phyloP scores from a whole-genome alignment of 2,113 vertebrate genomes.

The Laticauda laticaudata region DNA sequence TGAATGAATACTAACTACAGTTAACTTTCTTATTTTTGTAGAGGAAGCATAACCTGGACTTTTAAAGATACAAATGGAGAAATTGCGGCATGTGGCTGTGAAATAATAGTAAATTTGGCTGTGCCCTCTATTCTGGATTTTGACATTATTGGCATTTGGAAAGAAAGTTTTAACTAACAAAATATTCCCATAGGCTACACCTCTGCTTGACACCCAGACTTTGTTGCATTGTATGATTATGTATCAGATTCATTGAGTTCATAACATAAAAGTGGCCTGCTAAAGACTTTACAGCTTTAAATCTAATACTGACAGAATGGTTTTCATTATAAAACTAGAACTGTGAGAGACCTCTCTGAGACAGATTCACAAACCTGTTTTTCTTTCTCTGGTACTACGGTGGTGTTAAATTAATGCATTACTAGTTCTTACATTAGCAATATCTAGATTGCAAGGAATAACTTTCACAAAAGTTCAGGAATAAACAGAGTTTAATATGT shows the following conservation, averaged over 20 bases:
- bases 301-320: background rate
- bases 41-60: too few relatives aligned
- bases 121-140: background rate
- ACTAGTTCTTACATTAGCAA: background rate
- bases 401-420: background rate
- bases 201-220: too few relatives aligned
- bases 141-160: background rate
- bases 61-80: background rate
- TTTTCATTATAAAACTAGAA: conserved; percentile 5
- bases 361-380: background rate
- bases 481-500: background rate
- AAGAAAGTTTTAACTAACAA: background rate
- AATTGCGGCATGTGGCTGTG: background rate
- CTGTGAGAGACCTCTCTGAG: background rate
- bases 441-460: background rate
- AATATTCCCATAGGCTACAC: background rate
- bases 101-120: background rate
- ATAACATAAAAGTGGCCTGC: background rate
- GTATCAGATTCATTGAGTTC: background rate
- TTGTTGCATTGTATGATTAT: background rate
- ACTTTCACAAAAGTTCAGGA: background rate
- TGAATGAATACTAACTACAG: background rate
- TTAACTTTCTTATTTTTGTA: background rate
- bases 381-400: background rate
- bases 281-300: background rate